phyloP scores from a whole-genome alignment of 2,888 invertebrate genomes.

The Zygogramma bicolorata region DNA sequence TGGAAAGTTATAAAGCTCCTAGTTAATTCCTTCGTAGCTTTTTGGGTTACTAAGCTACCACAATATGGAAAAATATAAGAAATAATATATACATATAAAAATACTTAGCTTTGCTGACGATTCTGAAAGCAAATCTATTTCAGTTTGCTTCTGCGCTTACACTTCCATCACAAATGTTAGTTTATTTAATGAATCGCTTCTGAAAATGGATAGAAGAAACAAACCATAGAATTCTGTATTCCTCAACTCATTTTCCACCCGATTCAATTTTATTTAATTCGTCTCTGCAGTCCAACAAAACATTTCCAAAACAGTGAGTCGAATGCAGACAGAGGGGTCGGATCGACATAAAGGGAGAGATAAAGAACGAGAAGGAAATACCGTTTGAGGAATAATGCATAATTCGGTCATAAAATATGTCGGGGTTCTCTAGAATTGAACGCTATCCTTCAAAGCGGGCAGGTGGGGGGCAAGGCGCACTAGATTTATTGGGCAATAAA shows the following conservation, averaged over 20 bases:
- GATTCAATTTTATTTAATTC: slow-evolving; percentile 55
- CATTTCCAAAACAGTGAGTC: slow-evolving; percentile 52
- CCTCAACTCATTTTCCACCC: slow-evolving; percentile 32
- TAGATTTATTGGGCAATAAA: slow-evolving; percentile 84
- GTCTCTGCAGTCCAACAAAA: slow-evolving; percentile 56
- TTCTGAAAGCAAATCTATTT: no score
- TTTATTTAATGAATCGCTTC: no score
- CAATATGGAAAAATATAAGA: no score
- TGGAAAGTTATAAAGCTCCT: no score
- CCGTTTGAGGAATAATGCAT: slow-evolving; percentile 67
- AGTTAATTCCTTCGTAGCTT: no score
- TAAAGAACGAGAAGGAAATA: slow-evolving; percentile 51
- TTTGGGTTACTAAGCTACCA: no score
- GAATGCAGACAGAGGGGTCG: slow-evolving; percentile 40
- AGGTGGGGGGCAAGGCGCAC: slow-evolving; percentile 67
- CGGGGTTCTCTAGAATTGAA: slow-evolving; percentile 75
- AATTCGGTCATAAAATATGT: slow-evolving; percentile 79
- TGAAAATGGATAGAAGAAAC: no score
- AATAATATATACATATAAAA: no score
- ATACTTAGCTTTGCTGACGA: no score
- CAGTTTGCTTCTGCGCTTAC: no score
- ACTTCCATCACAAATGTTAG: no score
- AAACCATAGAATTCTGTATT: slow-evolving; percentile 28
- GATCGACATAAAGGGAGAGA: slow-evolving; percentile 48
- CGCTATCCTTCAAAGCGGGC: slow-evolving; percentile 73